phyloP scores from a whole-genome alignment of 2,797 vertebrate genomes.

The Sebastes baramenuke region DNA sequence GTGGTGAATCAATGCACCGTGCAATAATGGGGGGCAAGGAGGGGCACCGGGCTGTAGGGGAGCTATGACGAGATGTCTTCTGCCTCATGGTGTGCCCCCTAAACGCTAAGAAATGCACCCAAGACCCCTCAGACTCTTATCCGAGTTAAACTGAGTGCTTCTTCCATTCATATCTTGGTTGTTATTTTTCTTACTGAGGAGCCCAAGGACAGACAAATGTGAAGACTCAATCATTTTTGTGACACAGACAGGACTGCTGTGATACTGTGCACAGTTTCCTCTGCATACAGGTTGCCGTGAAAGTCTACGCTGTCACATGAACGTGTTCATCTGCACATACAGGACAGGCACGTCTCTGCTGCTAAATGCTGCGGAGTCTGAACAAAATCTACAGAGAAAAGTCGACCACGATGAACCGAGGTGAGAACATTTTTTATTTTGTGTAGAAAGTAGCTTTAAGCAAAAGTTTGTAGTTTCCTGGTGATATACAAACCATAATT shows the following conservation, averaged over 20 bases:
- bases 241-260: neutral
- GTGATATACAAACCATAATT: neutral
- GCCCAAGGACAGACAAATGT: constrained; percentile 34
- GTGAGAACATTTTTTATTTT: constrained; percentile 57
- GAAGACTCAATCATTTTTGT: constrained; percentile 26
- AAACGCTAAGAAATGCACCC: constrained; percentile 25
- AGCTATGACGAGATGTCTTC: constrained; percentile 48
- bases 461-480: neutral
- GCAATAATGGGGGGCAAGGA: constrained; percentile 72
- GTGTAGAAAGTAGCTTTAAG: neutral
- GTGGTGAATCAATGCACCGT: constrained; percentile 82
- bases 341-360: neutral
- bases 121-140: constrained; percentile 25
- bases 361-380: neutral
- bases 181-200: constrained; percentile 3
- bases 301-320: neutral
- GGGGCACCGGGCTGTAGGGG: constrained; percentile 43
- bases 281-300: constrained; percentile 23
- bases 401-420: constrained; percentile 35
- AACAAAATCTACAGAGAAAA: neutral
- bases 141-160: constrained; percentile 3
- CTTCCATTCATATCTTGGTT: constrained; percentile 4
- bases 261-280: neutral
- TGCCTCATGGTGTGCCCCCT: constrained; percentile 38
- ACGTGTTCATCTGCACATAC: neutral